Evolutionary conservation across 2,113 vertebrate species (phyloP), one percentile per base, ranked within the genome.

Genomic region (Microcebus murinus): DNA sequence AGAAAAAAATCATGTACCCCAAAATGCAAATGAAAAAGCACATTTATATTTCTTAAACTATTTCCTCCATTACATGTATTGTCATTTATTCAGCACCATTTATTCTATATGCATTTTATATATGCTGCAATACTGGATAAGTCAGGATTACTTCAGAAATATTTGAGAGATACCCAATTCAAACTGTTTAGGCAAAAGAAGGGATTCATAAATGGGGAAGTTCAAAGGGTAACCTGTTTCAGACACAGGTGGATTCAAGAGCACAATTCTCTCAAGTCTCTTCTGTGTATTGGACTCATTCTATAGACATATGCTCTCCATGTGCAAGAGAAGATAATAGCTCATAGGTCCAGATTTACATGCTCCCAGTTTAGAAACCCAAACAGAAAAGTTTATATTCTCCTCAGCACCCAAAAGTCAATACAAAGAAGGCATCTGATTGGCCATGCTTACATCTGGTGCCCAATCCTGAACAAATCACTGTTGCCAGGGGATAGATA

Each of bases 81-180:
- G 65, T 95, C 34, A 87, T 48, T 94, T 89, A 83, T 85, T 96
- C 65, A 90, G 27, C 20, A 90, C n/a, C 90, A 73, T 61, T 87
- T 57, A 57, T 55, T 20, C 8, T 74, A 87, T 55, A 76, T n/a
- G 6, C 21, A 83, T 82, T 92, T 88, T 59, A 74, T 68, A 76
- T 93, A 21, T 61, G n/a, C n/a, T 81, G 27, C 29, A 89, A 70
- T 59, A 59, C 42, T 52, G 52, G 23, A 42, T 81, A 86, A 86
- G 23, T 92, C 67, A 81, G 65, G 29, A 93, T 87, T 83, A 29
- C 91, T 86, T 90, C 52, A 70, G 31, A 85, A 86, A 27, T 55
- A 59, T 63, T 36, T 94, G 59, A 95, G 27, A 94, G 73, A 92
- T 90, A 82, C 8, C 5, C 52, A 90, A 73, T 76, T 87, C 45